Conservation (phyloP, 2,888 invertebrate species). For the Balanococcus diminutus region DNA sequence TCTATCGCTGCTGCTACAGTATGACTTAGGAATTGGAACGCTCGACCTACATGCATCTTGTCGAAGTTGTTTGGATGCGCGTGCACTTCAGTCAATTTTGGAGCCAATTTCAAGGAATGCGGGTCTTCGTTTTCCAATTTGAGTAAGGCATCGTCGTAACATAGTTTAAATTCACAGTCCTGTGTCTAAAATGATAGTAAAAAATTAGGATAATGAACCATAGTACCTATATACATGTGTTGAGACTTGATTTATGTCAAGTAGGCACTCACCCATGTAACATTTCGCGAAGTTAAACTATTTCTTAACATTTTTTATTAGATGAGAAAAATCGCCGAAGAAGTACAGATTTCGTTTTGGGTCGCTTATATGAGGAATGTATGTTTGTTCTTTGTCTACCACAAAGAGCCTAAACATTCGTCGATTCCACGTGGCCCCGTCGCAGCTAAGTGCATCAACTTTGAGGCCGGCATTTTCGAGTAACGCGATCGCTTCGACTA, state of each 20-base stretch:
- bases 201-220: neutral
- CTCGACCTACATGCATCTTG: neutral
- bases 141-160: no score
- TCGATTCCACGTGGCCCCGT: neutral
- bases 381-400: neutral
- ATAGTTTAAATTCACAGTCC: neutral
- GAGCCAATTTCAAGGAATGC: neutral
- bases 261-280: neutral
- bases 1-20: neutral
- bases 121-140: neutral
- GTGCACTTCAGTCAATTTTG: neutral
- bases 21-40: neutral
- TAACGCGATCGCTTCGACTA: neutral
- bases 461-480: neutral
- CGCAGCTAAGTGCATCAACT: neutral
- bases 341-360: neutral
- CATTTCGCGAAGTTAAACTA: neutral
- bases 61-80: neutral
- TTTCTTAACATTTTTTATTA: neutral
- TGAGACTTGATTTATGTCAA: neutral
- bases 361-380: neutral
- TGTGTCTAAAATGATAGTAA: neutral
- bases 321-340: neutral
- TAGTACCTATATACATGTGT: neutral
- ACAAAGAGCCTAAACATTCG: neutral